A percentile compares a stretch with the other conserved stretches of the same genome.
phyloP scores from a whole-genome alignment of 2,797 vertebrate genomes.

The Cichlasoma orientale region DNA sequence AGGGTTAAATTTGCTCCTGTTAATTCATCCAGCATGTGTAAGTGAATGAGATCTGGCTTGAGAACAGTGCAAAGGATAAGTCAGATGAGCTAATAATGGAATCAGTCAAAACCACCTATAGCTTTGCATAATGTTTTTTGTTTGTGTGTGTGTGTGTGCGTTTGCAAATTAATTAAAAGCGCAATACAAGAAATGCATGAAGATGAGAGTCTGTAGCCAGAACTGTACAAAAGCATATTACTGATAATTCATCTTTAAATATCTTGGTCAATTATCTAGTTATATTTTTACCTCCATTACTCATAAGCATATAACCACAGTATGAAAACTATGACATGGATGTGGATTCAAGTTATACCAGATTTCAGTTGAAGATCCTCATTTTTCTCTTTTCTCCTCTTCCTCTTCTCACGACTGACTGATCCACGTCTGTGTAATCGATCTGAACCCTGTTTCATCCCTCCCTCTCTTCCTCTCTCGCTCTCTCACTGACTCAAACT shows the following conservation, averaged over 20 bases:
- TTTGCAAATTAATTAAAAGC: neutral
- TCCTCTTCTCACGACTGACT: neutral
- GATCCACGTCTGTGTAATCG: neutral
- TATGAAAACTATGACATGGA: neutral
- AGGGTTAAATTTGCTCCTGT: neutral
- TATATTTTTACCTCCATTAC: neutral
- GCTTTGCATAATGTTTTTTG: neutral
- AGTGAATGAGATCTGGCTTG: neutral
- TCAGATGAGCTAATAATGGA: neutral
- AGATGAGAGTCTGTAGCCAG: neutral
- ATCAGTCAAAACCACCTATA: neutral
- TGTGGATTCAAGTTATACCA: slow-evolving; percentile 10
- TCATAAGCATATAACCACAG: too few relatives aligned
- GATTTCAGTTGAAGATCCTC: slow-evolving; percentile 7
- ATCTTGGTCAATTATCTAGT: neutral
- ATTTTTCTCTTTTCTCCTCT: neutral
- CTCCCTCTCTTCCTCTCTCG: neutral
- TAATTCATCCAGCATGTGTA: neutral
- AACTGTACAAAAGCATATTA: neutral
- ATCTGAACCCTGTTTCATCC: too few relatives aligned
- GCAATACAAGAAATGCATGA: neutral
- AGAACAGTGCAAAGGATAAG: neutral
- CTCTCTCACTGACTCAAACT: neutral
- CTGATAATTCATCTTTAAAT: neutral
- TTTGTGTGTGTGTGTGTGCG: too few relatives aligned